A percentile compares a stretch with the other conserved stretches of the same genome.
Evolutionary conservation across 1,140 invertebrate species (phyloP).

Genomic region (Ephestia elutella): DNA sequence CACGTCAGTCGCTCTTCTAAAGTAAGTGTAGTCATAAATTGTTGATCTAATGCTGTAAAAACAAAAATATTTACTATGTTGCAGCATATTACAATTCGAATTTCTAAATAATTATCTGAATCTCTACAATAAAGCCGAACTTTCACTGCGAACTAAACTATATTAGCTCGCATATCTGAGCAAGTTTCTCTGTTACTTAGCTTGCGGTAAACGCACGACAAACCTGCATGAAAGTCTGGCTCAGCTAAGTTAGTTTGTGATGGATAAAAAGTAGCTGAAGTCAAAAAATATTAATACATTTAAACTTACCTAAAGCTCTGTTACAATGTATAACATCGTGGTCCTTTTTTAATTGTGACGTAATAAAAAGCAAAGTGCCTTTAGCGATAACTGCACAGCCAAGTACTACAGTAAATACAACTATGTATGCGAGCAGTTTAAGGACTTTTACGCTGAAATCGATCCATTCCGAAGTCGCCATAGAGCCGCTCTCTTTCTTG

Average conservation of each 20-base stretch:
- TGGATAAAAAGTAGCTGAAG: no score
- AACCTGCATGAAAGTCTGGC: no score
- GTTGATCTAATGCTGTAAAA: slow-evolving; percentile 83
- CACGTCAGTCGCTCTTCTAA: slow-evolving; percentile 89
- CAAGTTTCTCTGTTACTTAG: no score
- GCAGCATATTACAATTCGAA: not conserved
- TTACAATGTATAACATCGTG: slow-evolving; percentile 86
- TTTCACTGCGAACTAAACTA: no score
- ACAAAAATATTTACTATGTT: not conserved
- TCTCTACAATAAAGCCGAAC: no score
- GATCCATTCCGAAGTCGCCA: slow-evolving; percentile 87
- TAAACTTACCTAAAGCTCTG: slow-evolving; percentile 78
- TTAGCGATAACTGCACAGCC: slow-evolving; percentile 87
- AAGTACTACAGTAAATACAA: slow-evolving; percentile 88
- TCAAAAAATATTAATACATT: not conserved
- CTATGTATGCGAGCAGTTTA: slow-evolving; percentile 88
- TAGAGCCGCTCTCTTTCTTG: slow-evolving; percentile 90
- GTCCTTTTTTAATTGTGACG: slow-evolving; percentile 86
- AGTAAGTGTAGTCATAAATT: slow-evolving; percentile 83
- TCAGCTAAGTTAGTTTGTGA: no score
- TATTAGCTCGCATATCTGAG: no score
- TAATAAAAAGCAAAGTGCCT: slow-evolving; percentile 90
- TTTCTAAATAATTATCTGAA: no score
- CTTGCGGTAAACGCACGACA: no score
- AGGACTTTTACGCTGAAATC: slow-evolving; percentile 88